Evolutionary conservation across 2,888 invertebrate genomes (phyloP).

Genomic region (Anthophora plumipes): DNA sequence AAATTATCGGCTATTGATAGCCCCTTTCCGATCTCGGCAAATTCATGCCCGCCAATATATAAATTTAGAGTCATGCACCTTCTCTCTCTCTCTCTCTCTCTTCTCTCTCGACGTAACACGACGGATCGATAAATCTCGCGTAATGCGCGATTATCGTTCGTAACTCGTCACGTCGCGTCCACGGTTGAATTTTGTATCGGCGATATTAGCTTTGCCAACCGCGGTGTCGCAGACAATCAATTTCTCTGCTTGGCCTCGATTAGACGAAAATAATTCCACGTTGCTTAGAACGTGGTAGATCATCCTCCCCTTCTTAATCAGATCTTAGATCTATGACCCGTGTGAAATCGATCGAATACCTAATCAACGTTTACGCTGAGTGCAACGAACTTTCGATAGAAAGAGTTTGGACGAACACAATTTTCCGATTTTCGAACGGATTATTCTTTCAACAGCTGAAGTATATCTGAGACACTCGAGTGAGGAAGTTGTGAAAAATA

Average conservation of each 20-base stretch:
- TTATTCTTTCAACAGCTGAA: no score
- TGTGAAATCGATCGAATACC: constrained; percentile 19
- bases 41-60: constrained; percentile 31
- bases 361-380: no score
- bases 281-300: constrained; percentile 7
- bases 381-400: no score
- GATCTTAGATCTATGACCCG: background rate
- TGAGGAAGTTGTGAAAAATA: no score
- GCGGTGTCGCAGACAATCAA: constrained; percentile 76
- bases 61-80: constrained; percentile 63
- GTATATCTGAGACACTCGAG: no score
- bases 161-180: constrained; percentile 39
- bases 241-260: constrained; percentile 39
- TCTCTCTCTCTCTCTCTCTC: background rate
- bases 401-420: no score
- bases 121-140: constrained; percentile 76
- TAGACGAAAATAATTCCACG: constrained; percentile 40
- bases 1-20: constrained; percentile 57
- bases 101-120: background rate
- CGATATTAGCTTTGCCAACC: constrained; percentile 76
- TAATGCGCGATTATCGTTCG: constrained; percentile 76
- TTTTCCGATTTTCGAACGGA: no score
- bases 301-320: background rate
- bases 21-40: constrained; percentile 18
- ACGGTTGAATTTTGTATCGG: constrained; percentile 76